Evolutionary conservation across 2,113 vertebrate genomes (phyloP).

Genomic region (Coptodon bakossiorum): DNA sequence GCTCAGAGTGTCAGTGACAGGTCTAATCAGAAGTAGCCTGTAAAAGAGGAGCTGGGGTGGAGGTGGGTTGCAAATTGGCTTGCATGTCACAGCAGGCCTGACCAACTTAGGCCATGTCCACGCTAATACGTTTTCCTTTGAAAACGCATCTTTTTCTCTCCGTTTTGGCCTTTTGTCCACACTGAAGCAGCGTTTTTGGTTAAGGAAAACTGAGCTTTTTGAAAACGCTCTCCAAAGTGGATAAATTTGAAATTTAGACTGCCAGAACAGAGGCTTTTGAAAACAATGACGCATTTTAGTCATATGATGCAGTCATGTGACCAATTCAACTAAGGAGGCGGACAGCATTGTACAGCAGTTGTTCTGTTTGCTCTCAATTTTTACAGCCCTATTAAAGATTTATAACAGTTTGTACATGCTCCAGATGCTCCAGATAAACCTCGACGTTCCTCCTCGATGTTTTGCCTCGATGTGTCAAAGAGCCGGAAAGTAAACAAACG

Average conservation of each 20-base stretch:
- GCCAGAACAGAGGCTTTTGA: background rate
- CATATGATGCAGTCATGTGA: background rate
- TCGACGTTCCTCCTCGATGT: background rate
- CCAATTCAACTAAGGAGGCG: background rate
- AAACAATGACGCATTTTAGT: rapidly evolving
- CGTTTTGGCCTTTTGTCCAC: background rate
- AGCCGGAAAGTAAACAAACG: background rate
- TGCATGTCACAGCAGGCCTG: background rate
- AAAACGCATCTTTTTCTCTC: background rate
- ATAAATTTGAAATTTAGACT: rapidly evolving
- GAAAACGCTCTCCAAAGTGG: background rate
- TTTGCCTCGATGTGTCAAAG: background rate
- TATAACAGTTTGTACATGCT: background rate
- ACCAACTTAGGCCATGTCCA: background rate
- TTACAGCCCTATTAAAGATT: background rate
- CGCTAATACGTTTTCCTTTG: background rate
- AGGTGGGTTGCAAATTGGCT: background rate
- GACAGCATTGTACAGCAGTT: background rate
- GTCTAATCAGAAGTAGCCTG: background rate
- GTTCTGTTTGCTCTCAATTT: background rate
- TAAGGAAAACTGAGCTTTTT: background rate
- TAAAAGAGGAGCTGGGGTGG: background rate
- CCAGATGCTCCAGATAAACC: background rate
- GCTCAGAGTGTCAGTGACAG: background rate
- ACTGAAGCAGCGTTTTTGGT: background rate